These are phyloP conservation scores for Archocentrus centrarchus DNA, from an alignment of 2,113 vertebrate genomes.

Conservation along the genomic window DNA sequence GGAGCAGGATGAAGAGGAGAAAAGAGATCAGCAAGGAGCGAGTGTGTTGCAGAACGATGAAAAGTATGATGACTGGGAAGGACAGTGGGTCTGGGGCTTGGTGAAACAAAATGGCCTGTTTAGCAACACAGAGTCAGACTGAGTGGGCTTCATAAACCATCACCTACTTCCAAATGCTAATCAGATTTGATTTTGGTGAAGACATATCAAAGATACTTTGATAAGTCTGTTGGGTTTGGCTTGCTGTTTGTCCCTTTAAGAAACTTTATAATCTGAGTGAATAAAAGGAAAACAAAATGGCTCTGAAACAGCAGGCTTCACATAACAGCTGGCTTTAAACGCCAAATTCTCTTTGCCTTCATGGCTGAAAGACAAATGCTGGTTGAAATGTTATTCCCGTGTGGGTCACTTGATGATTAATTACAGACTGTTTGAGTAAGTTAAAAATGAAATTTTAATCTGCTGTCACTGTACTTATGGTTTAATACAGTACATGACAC, in stretches of 20 bases:
- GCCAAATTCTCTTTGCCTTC: neutral
- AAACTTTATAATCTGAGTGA: neutral
- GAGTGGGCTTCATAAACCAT: slow-evolving; percentile 1
- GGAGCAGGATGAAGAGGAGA: slow-evolving; percentile 32
- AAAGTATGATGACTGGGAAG: slow-evolving; percentile 38
- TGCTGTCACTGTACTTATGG: neutral
- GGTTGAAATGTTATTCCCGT: slow-evolving; percentile 14
- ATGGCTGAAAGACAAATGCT: slow-evolving; percentile 18
- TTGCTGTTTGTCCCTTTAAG: neutral
- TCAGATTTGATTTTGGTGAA: slow-evolving; percentile 30
- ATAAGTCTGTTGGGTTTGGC: neutral
- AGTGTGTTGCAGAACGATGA: slow-evolving; percentile 38
- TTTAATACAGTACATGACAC: neutral
- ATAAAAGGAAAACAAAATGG: neutral
- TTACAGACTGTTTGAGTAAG: slow-evolving; percentile 8
- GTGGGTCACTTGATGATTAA: slow-evolving; percentile 24
- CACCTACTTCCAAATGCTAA: slow-evolving; percentile 22
- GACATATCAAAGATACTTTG: neutral
- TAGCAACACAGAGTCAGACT: no score
- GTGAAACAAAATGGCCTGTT: neutral
- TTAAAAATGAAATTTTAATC: slow-evolving; percentile 13
- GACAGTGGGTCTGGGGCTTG: neutral
- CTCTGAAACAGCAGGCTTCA: neutral
- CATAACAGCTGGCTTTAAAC: neutral
- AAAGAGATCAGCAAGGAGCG: slow-evolving; percentile 43